Conservation (phyloP, 2,113 vertebrate genomes). For the Pseudorasbora parva region DNA sequence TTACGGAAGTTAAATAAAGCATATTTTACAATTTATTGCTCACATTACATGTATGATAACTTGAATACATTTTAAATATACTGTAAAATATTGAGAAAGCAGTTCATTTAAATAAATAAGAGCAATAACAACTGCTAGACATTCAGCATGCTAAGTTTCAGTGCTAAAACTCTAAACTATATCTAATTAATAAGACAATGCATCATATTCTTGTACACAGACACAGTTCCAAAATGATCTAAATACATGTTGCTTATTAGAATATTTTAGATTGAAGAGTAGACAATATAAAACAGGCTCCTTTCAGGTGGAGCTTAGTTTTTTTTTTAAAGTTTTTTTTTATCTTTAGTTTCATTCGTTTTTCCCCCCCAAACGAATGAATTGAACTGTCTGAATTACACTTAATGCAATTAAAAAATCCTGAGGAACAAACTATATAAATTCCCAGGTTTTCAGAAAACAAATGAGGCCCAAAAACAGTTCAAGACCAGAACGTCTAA, state of each 20-base stretch:
- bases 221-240: conserved; percentile 35
- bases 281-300: conserved; percentile 5
- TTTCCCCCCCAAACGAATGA: background rate
- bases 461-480: background rate
- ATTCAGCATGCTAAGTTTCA: conserved; percentile 47
- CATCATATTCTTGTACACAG: conserved; percentile 29
- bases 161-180: conserved; percentile 38
- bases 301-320: background rate
- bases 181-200: conserved; percentile 32
- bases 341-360: no score
- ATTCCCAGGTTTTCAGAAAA: background rate
- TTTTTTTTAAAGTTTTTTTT: background rate
- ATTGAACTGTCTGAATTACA: conserved; percentile 10
- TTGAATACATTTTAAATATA: conserved; percentile 38
- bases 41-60: conserved; percentile 29
- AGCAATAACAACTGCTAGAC: conserved; percentile 37
- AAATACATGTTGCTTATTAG: conserved; percentile 39
- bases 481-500: conserved; percentile 10
- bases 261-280: background rate
- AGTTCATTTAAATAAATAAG: conserved; percentile 64
- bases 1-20: conserved; percentile 1
- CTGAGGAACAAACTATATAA: conserved; percentile 17
- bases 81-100: conserved; percentile 68
- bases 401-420: conserved; percentile 1
- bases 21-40: conserved; percentile 28